A percentile compares a stretch with the other conserved stretches of the same genome.
Conservation (phyloP, 2,797 vertebrate species). For the Pangasius mekongensis region DNA sequence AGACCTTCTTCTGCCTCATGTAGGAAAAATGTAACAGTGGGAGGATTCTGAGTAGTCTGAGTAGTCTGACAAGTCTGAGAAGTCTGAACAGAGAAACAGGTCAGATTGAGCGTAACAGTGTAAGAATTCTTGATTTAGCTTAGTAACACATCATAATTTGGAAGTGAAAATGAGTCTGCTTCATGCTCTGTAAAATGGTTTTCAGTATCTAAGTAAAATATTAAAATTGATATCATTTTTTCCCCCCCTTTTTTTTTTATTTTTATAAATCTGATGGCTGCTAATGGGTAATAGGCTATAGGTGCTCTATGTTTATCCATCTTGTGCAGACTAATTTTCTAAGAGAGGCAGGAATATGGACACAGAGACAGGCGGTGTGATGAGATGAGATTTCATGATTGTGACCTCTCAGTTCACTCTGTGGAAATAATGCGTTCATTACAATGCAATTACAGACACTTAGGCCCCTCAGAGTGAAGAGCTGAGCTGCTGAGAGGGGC, state of each 20-base stretch:
- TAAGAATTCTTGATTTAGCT: background rate
- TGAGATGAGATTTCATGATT: constrained; percentile 56
- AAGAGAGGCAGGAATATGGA: constrained; percentile 14
- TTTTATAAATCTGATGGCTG: constrained; percentile 3
- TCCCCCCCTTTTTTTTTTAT: background rate
- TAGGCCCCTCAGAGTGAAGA: constrained; percentile 70
- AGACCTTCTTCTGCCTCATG: background rate
- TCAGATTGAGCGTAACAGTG: background rate
- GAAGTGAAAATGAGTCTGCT: background rate
- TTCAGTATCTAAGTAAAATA: background rate
- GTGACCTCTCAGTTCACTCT: constrained; percentile 68
- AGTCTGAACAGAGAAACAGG: background rate
- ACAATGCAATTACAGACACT: constrained; percentile 78
- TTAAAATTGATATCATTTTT: constrained; percentile 19
- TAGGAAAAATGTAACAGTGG: background rate
- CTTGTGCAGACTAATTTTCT: constrained; percentile 23
- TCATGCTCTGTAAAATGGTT: background rate
- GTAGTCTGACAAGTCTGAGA: background rate
- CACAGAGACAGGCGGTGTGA: constrained; percentile 25
- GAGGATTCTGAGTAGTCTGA: background rate
- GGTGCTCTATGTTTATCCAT: constrained; percentile 16
- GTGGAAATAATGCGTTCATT: constrained; percentile 79
- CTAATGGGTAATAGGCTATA: constrained; percentile 26
- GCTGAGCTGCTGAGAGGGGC: constrained; percentile 55
- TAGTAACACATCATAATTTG: background rate